These are phyloP conservation scores for Hestina assimilis DNA, from an alignment of 1,140 invertebrate species.

Conservation along the genomic window DNA sequence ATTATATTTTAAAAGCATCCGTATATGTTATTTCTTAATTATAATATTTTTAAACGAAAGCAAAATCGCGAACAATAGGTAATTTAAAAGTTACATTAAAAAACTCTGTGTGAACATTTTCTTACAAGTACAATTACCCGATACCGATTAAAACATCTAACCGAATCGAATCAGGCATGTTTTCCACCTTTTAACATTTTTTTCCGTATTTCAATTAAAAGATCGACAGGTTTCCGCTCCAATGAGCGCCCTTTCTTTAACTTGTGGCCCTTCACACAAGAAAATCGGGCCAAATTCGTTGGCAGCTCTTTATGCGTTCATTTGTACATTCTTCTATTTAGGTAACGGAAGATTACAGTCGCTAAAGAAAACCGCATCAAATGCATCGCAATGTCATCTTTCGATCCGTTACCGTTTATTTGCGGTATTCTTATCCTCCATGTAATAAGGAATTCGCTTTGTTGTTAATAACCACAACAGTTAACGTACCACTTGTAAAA, in stretches of 20 bases:
- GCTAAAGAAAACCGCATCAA: constrained; percentile 44
- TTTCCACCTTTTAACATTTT: constrained; percentile 37
- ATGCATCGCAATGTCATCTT: constrained; percentile 42
- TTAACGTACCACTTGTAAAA: constrained; percentile 9
- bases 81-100: no score
- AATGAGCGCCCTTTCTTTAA: constrained; percentile 30
- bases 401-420: constrained; percentile 17
- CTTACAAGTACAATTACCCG: no score
- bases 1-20: no score
- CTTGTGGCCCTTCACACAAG: constrained; percentile 44
- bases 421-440: constrained; percentile 12
- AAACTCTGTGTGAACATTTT: no score
- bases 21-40: no score
- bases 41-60: no score
- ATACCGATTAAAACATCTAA: not conserved
- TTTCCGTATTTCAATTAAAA: constrained; percentile 59
- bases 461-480: constrained; percentile 20
- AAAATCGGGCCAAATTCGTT: constrained; percentile 57
- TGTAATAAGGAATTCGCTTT: constrained; percentile 15
- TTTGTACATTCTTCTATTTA: constrained; percentile 50
- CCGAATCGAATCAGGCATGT: constrained; percentile 3
- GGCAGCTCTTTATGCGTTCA: constrained; percentile 42
- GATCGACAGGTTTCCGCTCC: constrained; percentile 49
- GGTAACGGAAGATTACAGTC: constrained; percentile 61
- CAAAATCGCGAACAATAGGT: no score